phyloP scores from a whole-genome alignment of 1,140 invertebrate species.

The Goniozus legneri region DNA sequence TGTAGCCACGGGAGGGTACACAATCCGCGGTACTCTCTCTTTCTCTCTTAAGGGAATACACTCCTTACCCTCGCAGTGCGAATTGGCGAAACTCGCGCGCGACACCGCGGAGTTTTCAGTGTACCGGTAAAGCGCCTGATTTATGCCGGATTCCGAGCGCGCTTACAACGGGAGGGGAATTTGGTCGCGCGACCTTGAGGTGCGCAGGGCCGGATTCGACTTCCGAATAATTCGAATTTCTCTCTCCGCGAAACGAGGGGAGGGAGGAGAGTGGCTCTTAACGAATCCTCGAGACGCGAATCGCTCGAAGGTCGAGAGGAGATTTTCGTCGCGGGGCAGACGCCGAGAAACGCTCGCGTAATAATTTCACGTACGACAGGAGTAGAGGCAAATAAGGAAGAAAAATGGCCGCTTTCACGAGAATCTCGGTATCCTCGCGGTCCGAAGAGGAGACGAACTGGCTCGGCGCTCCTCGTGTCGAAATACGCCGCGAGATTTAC shows the following conservation, averaged over 20 bases:
- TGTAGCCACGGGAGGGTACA: constrained; percentile 30
- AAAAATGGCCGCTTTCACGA: not conserved
- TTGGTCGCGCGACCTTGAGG: constrained; percentile 9
- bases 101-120: constrained; percentile 27
- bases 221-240: constrained; percentile 5
- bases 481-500: constrained; percentile 21
- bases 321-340: no score
- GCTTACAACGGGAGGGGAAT: constrained; percentile 19
- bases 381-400: not conserved
- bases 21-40: no score
- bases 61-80: no score
- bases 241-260: not conserved
- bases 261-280: not conserved
- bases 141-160: constrained; percentile 25
- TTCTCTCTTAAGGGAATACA: no score
- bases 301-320: no score
- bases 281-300: no score
- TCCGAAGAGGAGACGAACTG: no score
- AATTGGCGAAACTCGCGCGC: constrained; percentile 23
- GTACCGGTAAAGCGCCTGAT: constrained; percentile 27
- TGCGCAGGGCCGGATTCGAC: not conserved
- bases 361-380: no score
- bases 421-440: no score
- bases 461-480: not conserved
- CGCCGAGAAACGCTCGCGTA: no score